Evolutionary conservation across 2,797 vertebrate species (phyloP).

Genomic region (Sebastiscus albofasciatus): DNA sequence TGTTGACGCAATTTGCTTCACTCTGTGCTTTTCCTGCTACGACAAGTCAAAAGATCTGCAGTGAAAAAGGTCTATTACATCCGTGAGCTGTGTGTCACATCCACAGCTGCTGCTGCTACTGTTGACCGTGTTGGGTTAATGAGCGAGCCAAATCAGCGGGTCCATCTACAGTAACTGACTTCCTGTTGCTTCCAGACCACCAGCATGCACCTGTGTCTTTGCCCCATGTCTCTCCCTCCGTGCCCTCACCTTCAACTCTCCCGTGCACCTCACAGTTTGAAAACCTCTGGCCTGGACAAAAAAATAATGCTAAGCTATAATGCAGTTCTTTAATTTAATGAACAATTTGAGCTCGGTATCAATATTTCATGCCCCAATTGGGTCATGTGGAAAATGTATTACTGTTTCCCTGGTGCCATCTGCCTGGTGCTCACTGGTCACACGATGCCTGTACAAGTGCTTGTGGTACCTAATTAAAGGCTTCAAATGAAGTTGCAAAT

Average conservation of each 20-base stretch:
- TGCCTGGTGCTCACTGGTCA: slow-evolving; percentile 85
- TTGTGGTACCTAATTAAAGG: slow-evolving; percentile 95
- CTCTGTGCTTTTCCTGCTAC: not conserved
- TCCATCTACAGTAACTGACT: not conserved
- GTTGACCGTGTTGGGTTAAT: not conserved
- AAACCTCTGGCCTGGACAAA: not conserved
- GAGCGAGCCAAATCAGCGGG: not conserved
- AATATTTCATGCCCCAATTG: slow-evolving; percentile 25
- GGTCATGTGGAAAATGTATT: slow-evolving; percentile 37
- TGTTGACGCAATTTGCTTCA: not conserved
- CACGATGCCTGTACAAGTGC: slow-evolving; percentile 86
- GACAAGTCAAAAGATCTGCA: not conserved
- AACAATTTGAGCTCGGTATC: slow-evolving; percentile 15
- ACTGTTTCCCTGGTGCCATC: slow-evolving; percentile 61
- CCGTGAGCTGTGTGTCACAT: not conserved
- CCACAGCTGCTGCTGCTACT: not conserved
- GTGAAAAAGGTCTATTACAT: not conserved
- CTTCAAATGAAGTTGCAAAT: slow-evolving; percentile 92
- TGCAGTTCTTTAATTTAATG: not conserved
- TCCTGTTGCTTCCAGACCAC: not conserved
- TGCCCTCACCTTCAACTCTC: not conserved
- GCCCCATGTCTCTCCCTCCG: too few species aligned
- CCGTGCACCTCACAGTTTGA: not conserved
- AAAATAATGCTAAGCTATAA: not conserved
- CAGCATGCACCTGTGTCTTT: not conserved